phyloP scores from a whole-genome alignment of 2,113 vertebrate species.

The Chrysemys picta region DNA sequence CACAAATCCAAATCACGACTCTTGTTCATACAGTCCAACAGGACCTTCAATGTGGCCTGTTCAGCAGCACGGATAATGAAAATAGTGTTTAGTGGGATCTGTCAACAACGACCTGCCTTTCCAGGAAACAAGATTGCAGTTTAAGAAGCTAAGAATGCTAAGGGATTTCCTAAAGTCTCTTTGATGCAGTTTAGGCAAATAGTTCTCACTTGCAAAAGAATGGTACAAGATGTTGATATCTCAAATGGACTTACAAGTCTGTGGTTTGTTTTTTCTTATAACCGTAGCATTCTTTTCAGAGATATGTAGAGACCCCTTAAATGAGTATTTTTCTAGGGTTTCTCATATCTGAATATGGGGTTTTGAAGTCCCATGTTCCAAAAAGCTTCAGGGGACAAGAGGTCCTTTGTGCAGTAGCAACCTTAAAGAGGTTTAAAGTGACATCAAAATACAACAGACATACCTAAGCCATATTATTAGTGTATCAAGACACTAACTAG shows the following conservation, averaged over 20 bases:
- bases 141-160: background rate
- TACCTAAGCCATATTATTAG: no score
- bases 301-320: no score
- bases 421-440: no score
- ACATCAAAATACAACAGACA: no score
- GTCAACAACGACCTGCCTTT: background rate
- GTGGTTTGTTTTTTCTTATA: no score
- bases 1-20: background rate
- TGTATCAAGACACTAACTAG: no score
- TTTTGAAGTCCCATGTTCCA: no score
- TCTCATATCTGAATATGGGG: no score
- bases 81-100: background rate
- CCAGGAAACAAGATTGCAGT: background rate
- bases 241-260: background rate
- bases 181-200: background rate
- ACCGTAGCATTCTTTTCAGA: no score
- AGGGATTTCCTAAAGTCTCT: background rate
- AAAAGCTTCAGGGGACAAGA: no score
- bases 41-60: background rate
- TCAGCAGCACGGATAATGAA: background rate
- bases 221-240: background rate
- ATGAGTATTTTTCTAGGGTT: no score
- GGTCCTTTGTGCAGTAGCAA: no score
- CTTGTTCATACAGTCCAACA: background rate
- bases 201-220: constrained; percentile 15